Evolutionary conservation across 2,797 vertebrate genomes (phyloP), one percentile per base, ranked within the genome.

Genomic region (Eulemur coronatus): DNA sequence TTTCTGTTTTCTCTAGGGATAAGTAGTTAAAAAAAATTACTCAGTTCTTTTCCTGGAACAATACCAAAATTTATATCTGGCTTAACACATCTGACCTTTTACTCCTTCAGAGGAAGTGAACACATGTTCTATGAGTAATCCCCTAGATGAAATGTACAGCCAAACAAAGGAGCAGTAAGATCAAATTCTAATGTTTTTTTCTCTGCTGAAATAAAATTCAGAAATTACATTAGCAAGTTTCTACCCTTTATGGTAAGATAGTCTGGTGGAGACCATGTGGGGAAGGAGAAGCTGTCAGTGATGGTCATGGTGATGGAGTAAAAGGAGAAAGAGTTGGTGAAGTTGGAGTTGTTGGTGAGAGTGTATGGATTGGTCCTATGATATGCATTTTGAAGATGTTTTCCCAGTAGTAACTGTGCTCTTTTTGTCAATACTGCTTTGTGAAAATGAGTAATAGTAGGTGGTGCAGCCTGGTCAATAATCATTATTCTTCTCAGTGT

Each of bases 11-110:
- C 93, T 85, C 48, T 93, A 55, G 75, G 48, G 82, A 91, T 95
- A 81, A 46, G 17, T 67, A 90, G 30, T 84, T 33, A 14, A 13
- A 61, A 61, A 61, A 84, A 79, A 43, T 11, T 5, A 38, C 55
- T 90, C 59, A 30, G 26, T 95, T 95, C 13, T 96, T 97, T 97
- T 95, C 70, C 75, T 96, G 88, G 94, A 97, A 80, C 26, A 91
- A 5, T 94, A 89, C 59, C 88, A 96, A 79, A 94, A 94, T 96
- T 96, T 96, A n/a, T 97, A 92, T 97, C 85, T 97, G 91, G 41
- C 85, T 96, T 91, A 92, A 69, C 89, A 96, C 80, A 96, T 95
- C 73, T 96, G 84, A 96, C 89, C 63, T 97, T 94, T 69, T 2
- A 7, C 81, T 97, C 59, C 63, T 92, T 97, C 33, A 11, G 78